These are phyloP conservation scores for Epizoanthus ramosus DNA, from an alignment of 92 coral and sea anemone species.

Conservation along the genomic window DNA sequence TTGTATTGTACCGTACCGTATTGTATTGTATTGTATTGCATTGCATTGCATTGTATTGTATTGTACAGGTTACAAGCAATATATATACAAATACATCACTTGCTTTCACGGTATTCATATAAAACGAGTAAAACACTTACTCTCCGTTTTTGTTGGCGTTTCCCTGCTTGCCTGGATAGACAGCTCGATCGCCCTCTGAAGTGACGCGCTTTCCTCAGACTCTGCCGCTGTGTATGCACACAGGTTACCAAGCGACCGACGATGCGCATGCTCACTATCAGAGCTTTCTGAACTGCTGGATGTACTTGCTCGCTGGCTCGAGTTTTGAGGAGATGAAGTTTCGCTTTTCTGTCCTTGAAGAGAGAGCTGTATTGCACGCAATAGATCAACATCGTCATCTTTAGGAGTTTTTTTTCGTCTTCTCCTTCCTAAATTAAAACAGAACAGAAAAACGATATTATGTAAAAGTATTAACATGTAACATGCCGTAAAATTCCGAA, in stretches of 20 bases:
- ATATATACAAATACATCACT: no score
- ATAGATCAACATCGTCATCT: conserved; percentile 66
- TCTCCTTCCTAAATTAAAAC: conserved; percentile 16
- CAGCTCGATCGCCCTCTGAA: conserved; percentile 91
- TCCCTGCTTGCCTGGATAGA: conserved; percentile 67
- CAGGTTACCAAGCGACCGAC: conserved; percentile 18
- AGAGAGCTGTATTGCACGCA: conserved; percentile 81
- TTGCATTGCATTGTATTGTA: no score
- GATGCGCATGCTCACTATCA: conserved; percentile 60
- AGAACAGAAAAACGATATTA: background rate
- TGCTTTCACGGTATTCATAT: no score
- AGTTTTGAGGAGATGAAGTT: conserved; percentile 42
- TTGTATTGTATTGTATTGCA: no score
- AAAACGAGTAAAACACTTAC: conserved; percentile 2
- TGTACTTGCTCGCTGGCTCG: conserved; percentile 49
- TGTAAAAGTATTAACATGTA: background rate
- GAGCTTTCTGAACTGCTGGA: conserved; percentile 79
- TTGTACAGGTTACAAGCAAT: no score
- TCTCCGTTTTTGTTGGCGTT: background rate
- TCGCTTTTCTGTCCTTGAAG: conserved; percentile 57
- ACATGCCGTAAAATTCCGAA: no score
- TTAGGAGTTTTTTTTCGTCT: conserved; percentile 45
- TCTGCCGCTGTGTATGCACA: conserved; percentile 39
- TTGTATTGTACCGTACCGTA: no score
- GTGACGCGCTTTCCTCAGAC: conserved; percentile 69